These are phyloP conservation scores for Cordylochernes scorpioides DNA, from an alignment of 2,888 invertebrate genomes.

Conservation along the genomic window DNA sequence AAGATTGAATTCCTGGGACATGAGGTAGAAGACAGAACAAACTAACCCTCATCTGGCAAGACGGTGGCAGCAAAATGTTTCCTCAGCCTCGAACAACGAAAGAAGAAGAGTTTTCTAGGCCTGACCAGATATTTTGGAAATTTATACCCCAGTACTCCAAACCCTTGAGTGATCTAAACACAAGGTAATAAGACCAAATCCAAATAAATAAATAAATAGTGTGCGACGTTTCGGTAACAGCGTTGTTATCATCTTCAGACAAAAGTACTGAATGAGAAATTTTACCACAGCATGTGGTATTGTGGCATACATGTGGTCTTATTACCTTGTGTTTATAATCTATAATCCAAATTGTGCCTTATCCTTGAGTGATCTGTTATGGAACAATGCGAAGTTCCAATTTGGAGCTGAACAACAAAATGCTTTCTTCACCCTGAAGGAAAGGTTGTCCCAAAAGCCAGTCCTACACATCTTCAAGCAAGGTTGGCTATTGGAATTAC, in stretches of 20 bases:
- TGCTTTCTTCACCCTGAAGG: background rate
- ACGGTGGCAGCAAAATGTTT: constrained; percentile 1
- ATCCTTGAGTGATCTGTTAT: constrained; percentile 1
- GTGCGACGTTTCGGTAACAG: no score
- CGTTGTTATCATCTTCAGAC: no score
- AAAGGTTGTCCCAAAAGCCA: background rate
- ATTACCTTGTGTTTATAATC: no score
- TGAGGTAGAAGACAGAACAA: background rate
- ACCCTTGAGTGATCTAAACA: no score
- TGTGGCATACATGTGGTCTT: no score
- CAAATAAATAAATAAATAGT: no score
- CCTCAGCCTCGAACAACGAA: background rate
- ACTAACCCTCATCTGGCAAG: background rate
- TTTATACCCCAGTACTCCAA: background rate
- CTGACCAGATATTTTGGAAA: constrained; percentile 1
- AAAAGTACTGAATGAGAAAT: no score
- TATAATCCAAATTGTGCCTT: no score
- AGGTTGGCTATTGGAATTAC: background rate
- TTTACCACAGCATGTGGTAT: no score
- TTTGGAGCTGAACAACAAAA: background rate
- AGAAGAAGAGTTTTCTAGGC: constrained; percentile 1
- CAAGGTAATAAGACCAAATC: no score
- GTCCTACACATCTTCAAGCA: background rate
- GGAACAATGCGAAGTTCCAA: background rate
- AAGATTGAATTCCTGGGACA: constrained; percentile 2